Evolutionary conservation across 35 echinoderm and acorn worm genomes (phyloP).

Genomic region (Diadema setosum): DNA sequence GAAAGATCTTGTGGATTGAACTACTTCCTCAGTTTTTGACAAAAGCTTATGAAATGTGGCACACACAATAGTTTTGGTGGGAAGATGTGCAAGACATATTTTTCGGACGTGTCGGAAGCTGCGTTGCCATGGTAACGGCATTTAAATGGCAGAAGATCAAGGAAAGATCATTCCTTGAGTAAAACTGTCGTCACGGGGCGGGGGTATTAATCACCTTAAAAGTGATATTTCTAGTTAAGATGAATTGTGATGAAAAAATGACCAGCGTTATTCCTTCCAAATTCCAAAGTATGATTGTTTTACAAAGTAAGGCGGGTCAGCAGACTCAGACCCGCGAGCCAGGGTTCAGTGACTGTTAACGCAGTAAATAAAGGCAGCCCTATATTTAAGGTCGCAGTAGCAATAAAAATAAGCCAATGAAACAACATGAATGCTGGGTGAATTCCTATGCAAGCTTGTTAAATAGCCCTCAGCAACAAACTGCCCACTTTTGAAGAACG

Average conservation of each 20-base stretch:
- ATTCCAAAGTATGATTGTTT: neutral
- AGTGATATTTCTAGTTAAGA: no score
- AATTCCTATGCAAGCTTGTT: neutral
- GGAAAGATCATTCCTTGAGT: no score
- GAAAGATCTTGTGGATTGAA: no score
- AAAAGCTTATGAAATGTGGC: no score
- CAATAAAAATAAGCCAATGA: neutral
- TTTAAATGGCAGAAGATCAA: no score
- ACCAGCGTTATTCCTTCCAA: neutral
- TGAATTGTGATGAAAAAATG: neutral
- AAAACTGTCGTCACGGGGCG: no score
- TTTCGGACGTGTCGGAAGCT: no score
- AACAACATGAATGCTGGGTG: neutral
- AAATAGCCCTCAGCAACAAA: neutral
- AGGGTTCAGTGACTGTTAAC: neutral
- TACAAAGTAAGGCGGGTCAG: neutral
- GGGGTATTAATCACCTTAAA: no score
- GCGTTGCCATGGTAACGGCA: no score
- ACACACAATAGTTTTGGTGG: no score
- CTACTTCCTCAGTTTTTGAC: no score
- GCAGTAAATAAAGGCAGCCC: neutral
- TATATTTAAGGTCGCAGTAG: neutral
- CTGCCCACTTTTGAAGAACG: neutral
- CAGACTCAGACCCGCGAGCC: neutral
- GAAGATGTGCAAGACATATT: no score